Base-by-base conservation (phyloP, 2,888 invertebrate genomes). In the Monochamus alternatus region DNA sequence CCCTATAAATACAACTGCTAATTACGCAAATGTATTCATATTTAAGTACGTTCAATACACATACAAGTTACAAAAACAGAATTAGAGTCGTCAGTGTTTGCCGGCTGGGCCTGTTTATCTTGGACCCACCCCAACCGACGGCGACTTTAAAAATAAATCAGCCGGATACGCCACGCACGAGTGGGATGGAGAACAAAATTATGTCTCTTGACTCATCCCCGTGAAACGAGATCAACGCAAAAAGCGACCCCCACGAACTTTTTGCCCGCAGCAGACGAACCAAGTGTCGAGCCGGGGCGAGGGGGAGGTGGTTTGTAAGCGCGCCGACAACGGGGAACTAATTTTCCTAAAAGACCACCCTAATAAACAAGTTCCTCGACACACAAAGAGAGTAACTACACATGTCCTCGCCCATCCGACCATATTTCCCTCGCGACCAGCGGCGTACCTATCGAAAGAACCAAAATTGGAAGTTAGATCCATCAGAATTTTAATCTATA, bases 371-470 rank as follows among this genome's bases (percentile, higher is more conserved):
- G 66, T 65, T 73, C 66, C 65, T 65, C 51, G 52, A 59, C 60
- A 73, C 60, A 67, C 66, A 73, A 66, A 60, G 73, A 67, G 66
- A 66, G 67, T 60, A 62, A 47, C 65, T 52, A 52, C 67, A 73
- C 73, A 66, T 67, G 67, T 58, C 52, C 22, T 64, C 70, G 55
- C 64, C 31, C 38, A n/a, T 3, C n/a, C 62, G 78, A 75, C 80
- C 79, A 79, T 81, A 81, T 81, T 81, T 81, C 73, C 76, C 74
- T 66, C 52, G 65, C 38, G 38, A 73, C 79, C 81, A 81, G 80
- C 80, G 78, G 78, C 74, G 76, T 74, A 77, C 78, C 0, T 22
- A 22, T 22, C 22, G 22, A 22, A 22, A 22, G 22, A 22, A 22
- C 22, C 22, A 22, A 22, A 22, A 22, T 22, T 22, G 22, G 22